These are phyloP conservation scores for Cranoglanis bouderius DNA, from an alignment of 2,113 vertebrate species.

Conservation along the genomic window DNA sequence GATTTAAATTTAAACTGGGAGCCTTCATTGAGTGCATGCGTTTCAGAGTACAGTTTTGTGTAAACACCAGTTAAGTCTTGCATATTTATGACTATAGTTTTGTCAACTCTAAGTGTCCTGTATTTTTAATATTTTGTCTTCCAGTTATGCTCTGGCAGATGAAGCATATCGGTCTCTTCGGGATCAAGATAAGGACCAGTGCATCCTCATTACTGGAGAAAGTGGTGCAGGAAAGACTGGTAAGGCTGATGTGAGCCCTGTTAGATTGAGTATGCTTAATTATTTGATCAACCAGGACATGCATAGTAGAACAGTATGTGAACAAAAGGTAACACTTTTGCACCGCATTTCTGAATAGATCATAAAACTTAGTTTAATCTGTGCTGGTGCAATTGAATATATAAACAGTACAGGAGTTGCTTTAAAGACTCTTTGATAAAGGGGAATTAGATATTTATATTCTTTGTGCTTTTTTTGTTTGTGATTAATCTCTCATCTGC, in stretches of 20 bases:
- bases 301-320: neutral
- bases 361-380: neutral
- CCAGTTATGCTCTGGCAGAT: slow-evolving; percentile 94
- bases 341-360: neutral
- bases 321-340: neutral
- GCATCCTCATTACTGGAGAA: slow-evolving; percentile 97
- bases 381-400: neutral
- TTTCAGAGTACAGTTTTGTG: neutral
- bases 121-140: slow-evolving; percentile 52
- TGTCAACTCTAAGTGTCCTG: neutral
- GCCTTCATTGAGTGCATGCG: neutral
- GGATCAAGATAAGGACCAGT: slow-evolving; percentile 98
- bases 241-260: slow-evolving; percentile 58
- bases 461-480: neutral
- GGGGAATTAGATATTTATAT: neutral
- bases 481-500: neutral
- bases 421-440: neutral
- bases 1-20: neutral
- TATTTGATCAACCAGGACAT: neutral
- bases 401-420: neutral
- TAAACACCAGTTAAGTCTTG: neutral
- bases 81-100: neutral
- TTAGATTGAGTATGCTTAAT: neutral
- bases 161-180: slow-evolving; percentile 97
- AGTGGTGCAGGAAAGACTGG: slow-evolving; percentile 98